These are phyloP conservation scores for Pyrgilauda ruficollis DNA, from an alignment of 2,113 vertebrate species.

Conservation along the genomic window DNA sequence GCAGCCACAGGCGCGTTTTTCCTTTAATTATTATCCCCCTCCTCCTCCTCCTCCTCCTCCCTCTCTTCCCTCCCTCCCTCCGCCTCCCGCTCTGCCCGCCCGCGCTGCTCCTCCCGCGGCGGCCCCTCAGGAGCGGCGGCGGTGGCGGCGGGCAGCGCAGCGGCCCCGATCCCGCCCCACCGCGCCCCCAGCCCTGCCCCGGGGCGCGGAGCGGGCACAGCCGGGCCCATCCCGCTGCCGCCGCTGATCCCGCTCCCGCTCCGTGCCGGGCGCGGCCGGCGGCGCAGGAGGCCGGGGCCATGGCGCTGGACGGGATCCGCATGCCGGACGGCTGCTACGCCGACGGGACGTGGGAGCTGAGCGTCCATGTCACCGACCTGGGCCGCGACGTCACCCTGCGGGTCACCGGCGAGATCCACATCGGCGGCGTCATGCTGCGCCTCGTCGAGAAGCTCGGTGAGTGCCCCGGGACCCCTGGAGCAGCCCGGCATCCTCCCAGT, in stretches of 20 bases:
- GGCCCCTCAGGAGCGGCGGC: neutral
- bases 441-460: constrained; percentile 96
- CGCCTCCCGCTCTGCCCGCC: neutral
- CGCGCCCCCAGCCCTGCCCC: neutral
- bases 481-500: neutral
- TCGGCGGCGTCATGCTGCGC: constrained; percentile 98
- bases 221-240: neutral
- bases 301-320: constrained; percentile 98
- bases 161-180: neutral
- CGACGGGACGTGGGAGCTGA: constrained; percentile 97
- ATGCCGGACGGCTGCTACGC: constrained; percentile 99
- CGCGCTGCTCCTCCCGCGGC: neutral
- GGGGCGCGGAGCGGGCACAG: neutral
- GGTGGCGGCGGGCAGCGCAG: neutral
- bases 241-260: neutral
- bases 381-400: constrained; percentile 91
- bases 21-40: constrained; percentile 34
- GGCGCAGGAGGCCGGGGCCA: constrained; percentile 78
- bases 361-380: constrained; percentile 94
- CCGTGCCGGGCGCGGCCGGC: neutral
- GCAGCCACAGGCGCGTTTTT: constrained; percentile 12
- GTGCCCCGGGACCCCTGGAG: neutral
- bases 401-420: constrained; percentile 96
- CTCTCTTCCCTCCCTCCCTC: neutral
- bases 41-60: neutral